phyloP scores from a whole-genome alignment of 1,140 invertebrate species.

The Cheumatopsyche charites region DNA sequence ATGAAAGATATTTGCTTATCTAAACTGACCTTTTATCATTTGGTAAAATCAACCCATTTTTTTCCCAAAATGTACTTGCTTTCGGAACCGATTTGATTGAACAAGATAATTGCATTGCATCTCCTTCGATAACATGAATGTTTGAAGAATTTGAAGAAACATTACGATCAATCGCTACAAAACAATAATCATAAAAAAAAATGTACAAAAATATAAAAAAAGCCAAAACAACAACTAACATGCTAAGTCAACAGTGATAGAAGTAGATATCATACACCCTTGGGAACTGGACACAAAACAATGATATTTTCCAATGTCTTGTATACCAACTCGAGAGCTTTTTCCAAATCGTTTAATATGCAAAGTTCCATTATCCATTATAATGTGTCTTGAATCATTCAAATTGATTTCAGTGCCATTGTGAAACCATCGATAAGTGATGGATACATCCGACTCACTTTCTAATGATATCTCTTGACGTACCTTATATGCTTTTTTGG shows the following conservation, averaged over 20 bases:
- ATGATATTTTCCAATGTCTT: conserved; percentile 41
- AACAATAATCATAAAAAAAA: conserved; percentile 49
- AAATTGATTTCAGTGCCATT: conserved; percentile 37
- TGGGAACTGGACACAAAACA: conserved; percentile 29
- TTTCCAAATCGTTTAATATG: conserved; percentile 41
- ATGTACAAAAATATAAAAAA: conserved; percentile 1
- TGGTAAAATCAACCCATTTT: conserved; percentile 47
- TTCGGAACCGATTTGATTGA: conserved; percentile 52
- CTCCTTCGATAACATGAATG: conserved; percentile 50
- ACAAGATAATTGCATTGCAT: conserved; percentile 54
- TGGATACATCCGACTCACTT: not conserved
- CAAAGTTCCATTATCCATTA: conserved; percentile 39
- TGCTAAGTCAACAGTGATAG: conserved; percentile 26
- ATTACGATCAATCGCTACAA: conserved; percentile 28
- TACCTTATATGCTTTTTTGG: conserved; percentile 11
- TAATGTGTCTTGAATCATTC: conserved; percentile 33
- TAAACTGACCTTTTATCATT: conserved; percentile 35
- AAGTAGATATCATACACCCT: conserved; percentile 37
- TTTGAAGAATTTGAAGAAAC: conserved; percentile 49
- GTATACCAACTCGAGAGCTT: conserved; percentile 10
- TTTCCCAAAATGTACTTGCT: conserved; percentile 52
- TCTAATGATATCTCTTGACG: not conserved
- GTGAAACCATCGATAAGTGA: conserved; percentile 43
- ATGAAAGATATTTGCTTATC: too few species aligned
- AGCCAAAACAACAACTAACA: conserved; percentile 28